Base-by-base conservation (phyloP, 2,888 invertebrate species). In the Hirtodrosophila histrioides region DNA sequence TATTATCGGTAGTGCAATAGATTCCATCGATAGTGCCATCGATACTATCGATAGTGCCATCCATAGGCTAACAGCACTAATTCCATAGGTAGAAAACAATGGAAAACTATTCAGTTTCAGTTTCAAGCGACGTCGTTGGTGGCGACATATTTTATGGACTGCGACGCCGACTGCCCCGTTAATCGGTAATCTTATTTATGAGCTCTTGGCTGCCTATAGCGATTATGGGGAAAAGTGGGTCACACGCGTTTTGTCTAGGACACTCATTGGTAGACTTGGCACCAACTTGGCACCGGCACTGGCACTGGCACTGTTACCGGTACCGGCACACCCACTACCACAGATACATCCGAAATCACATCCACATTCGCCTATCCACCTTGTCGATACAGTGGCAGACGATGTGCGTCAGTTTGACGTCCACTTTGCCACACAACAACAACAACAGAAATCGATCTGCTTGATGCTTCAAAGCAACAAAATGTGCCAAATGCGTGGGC, bases 111-210 rank as follows among this genome's bases (percentile, higher is more conserved):
- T 46, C 37, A 54, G 56, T 71, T 71, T 75, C 41, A 49, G 43
- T 27, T 27, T 27, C 27, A 27, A 27, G 17, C 17, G 53, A 51
- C 68, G 51, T 17, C 58, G 61, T 12, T 40, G 50, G 12, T 48
- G 24, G 10, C 36, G 10, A 27, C 17, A 51, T 29, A 51, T 48
- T 66, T 63, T 44, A 66, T 55, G 70, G 57, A 24, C 51, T 35
- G 39, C 61, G 37, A 24, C 50, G 65, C 27, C 46, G 63, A 31
- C 17, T 11, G 57, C 8, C 12, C 12, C 24, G 75, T 54, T 77
- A 70, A 81, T 72, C 78, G 69, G 72, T 70, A 69, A 83, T 80
- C 70, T 80, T 80, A 83, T 83, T 81, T 83, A 78, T 83, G 78
- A 66, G 60, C 56, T 65, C 62, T 68, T 56, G 12, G 50, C 40